Conservation (phyloP, 2,888 invertebrate genomes). For the Agriopis aurantiaria region DNA sequence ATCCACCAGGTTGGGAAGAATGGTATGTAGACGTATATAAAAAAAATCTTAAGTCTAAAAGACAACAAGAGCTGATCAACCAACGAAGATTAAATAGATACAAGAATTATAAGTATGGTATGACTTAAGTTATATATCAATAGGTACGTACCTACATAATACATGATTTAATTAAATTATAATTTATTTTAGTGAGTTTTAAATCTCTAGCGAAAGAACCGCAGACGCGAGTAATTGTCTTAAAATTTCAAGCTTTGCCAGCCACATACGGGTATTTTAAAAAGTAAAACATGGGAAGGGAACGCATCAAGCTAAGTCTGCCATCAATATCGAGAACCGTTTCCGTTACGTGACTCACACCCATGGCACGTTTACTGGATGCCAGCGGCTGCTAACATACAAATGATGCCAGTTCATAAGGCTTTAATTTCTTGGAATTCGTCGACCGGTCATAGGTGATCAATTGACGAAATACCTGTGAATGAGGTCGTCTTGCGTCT, state of each 20-base stretch:
- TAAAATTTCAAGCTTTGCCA: background rate
- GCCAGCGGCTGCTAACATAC: constrained; percentile 79
- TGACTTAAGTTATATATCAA: too few species aligned
- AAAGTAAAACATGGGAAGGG: constrained; percentile 70
- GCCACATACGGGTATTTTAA: constrained; percentile 16
- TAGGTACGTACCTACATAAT: too few species aligned
- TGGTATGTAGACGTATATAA: too few species aligned
- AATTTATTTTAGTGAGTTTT: too few species aligned
- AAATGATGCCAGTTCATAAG: constrained; percentile 67
- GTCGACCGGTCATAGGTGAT: constrained; percentile 48
- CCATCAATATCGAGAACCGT: constrained; percentile 80
- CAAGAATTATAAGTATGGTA: too few species aligned
- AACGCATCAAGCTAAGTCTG: constrained; percentile 69
- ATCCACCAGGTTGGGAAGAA: too few species aligned
- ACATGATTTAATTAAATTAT: too few species aligned
- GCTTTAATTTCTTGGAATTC: constrained; percentile 68
- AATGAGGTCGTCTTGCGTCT: constrained; percentile 5
- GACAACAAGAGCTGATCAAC: too few species aligned
- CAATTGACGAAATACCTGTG: constrained; percentile 30
- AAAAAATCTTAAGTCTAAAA: too few species aligned
- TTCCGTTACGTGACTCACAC: constrained; percentile 85
- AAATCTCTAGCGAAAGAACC: too few species aligned
- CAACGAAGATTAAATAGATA: too few species aligned
- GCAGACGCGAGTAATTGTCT: background rate
- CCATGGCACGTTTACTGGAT: constrained; percentile 77